Evolutionary conservation across 1,140 invertebrate species (phyloP), one percentile per base, ranked within the genome.

Genomic region (Thaumetopoea pityocampa): DNA sequence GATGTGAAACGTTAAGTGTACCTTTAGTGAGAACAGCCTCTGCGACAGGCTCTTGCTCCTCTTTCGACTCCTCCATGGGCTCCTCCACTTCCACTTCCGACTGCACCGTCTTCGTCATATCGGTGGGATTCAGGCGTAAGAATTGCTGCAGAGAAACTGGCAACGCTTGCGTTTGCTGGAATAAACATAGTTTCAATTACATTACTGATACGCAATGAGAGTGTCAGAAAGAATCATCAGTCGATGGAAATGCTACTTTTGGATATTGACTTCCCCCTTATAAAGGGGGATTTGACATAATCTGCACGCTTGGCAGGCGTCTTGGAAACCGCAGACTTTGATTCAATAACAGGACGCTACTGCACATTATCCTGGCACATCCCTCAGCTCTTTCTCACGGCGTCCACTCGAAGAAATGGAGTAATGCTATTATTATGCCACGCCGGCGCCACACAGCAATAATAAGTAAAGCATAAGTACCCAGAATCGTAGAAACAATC

Each of bases 131-230:
- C 12, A 78, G 33, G n/a, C 51, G 87, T 4, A 92, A 69, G 58
- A 90, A 91, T 63, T 92, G 90, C 44, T 91, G 90, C 6, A 92
- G 67, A 7, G 89, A 89, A 7, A 88, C 66, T 1, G 89, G 89
- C 34, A 90, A 28, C 2, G 46, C 35, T 32, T 77, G 70, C 6
- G 65, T 37, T 63, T 78, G 69, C 77, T 80, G 49, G 6, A 66
- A 56, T 20, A 37, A 30, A 49, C 1, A 59, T n/a, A 37, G n/a
- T 26, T 6, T 29, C 9, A 27, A 24, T 6, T 17, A 2, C 5
- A 15, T 20, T 14, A 1, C 5, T 5, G 3, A 5, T 12, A 29
- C 10, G 10, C 14, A 11, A 29, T 2, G 14, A 29, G 5, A 10
- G 27, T 29, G 27, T n/a, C n/a, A 20, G 19, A n/a, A 20, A n/a